Evolutionary conservation across 2,888 invertebrate genomes (phyloP).

Genomic region (Aquatica leii): DNA sequence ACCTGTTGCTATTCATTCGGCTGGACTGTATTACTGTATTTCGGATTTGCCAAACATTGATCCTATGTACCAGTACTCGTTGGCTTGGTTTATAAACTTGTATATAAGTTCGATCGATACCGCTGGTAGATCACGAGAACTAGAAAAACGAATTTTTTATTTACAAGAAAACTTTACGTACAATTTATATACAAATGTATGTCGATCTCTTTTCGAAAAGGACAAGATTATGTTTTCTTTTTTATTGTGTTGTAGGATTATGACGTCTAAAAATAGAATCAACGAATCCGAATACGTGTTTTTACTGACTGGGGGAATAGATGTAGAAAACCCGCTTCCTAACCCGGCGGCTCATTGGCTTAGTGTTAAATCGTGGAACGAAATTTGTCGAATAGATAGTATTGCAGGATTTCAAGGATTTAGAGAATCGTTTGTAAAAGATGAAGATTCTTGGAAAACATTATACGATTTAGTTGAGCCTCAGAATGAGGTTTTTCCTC

Average conservation of each 20-base stretch:
- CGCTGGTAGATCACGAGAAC: constrained; percentile 74
- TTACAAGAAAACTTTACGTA: constrained; percentile 80
- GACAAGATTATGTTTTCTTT: constrained; percentile 86
- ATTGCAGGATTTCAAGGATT: constrained; percentile 64
- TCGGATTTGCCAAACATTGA: constrained; percentile 84
- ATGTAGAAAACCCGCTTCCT: constrained; percentile 68
- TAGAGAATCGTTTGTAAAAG: constrained; percentile 64
- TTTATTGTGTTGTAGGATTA: constrained; percentile 77
- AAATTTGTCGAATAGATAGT: constrained; percentile 73
- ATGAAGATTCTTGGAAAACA: constrained; percentile 67
- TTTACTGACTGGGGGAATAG: constrained; percentile 80
- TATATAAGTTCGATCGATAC: constrained; percentile 80
- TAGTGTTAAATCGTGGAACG: constrained; percentile 79
- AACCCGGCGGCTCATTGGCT: constrained; percentile 77
- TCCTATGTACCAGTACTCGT: constrained; percentile 89
- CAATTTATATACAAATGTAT: constrained; percentile 81
- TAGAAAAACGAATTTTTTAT: constrained; percentile 74
- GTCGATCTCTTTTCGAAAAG: constrained; percentile 85
- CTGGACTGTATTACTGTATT: constrained; percentile 82
- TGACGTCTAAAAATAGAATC: constrained; percentile 67
- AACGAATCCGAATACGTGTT: constrained; percentile 71
- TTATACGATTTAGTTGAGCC: constrained; percentile 75
- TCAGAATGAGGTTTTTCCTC: constrained; percentile 69
- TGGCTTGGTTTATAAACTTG: constrained; percentile 86
- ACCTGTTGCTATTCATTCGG: constrained; percentile 81